A percentile compares a stretch with the other conserved stretches of the same genome.
These are phyloP conservation scores for Cromileptes altivelis DNA, from an alignment of 2,113 vertebrate genomes.

Conservation along the genomic window DNA sequence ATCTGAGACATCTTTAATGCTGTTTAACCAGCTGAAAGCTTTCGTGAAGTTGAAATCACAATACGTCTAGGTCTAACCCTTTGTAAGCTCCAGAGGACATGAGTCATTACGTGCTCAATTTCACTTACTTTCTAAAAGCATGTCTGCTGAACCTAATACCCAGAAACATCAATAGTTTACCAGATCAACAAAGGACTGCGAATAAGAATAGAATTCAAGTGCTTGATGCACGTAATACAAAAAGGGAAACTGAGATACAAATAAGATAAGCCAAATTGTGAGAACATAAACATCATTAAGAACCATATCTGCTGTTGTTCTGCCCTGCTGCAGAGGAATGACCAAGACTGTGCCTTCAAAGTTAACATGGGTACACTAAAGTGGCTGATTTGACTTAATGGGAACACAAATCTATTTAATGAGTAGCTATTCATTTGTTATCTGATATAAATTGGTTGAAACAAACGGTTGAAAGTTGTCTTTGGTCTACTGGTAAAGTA, in stretches of 20 bases:
- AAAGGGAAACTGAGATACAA: background rate
- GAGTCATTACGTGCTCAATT: slow-evolving; percentile 19
- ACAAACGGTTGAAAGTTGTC: background rate
- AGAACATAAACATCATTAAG: background rate
- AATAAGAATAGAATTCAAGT: background rate
- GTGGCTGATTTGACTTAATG: background rate
- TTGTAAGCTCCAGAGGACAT: slow-evolving; percentile 4
- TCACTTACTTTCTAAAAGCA: slow-evolving; percentile 20
- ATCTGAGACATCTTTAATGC: background rate
- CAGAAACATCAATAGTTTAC: background rate
- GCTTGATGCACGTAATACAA: background rate
- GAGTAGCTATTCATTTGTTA: background rate
- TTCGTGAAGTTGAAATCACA: slow-evolving; percentile 10
- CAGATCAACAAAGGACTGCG: slow-evolving; percentile 8
- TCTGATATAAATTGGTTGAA: background rate
- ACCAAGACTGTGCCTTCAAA: background rate
- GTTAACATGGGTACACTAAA: background rate
- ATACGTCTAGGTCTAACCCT: background rate
- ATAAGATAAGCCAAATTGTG: background rate
- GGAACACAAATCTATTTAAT: background rate
- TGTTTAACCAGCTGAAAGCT: slow-evolving; percentile 14
- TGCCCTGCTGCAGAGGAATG: background rate
- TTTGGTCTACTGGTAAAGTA: background rate
- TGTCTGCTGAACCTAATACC: background rate
- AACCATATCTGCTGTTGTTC: background rate